Conservation (phyloP, 2,888 invertebrate genomes). For the Spilarctia lutea region DNA sequence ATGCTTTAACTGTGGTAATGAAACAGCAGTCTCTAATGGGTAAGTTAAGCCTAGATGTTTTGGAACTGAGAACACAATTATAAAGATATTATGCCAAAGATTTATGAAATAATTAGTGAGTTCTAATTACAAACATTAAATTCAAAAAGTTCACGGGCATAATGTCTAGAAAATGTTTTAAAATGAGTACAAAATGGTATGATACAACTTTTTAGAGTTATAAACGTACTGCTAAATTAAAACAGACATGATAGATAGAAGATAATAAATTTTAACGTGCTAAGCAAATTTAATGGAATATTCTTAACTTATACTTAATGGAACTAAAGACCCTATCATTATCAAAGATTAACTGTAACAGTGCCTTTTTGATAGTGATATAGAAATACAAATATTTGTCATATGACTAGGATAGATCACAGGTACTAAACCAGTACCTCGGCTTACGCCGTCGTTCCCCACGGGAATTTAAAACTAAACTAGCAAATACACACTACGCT, state of each 20-base stretch:
- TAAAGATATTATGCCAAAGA: not conserved
- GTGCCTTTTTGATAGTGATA: too few species aligned
- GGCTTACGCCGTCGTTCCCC: too few species aligned
- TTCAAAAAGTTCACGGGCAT: not conserved
- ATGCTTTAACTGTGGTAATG: not conserved
- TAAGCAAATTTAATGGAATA: too few species aligned
- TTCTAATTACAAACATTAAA: not conserved
- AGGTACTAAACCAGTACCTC: too few species aligned
- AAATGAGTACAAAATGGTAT: not conserved
- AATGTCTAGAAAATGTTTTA: not conserved
- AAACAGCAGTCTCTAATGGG: not conserved
- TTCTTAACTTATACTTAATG: not conserved
- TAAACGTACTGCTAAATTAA: not conserved
- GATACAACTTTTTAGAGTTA: not conserved
- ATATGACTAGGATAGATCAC: too few species aligned
- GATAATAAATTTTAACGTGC: not conserved
- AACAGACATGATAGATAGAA: not conserved
- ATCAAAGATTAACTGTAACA: not conserved
- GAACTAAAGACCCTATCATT: not conserved
- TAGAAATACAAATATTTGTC: too few species aligned
- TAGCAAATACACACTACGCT: too few species aligned
- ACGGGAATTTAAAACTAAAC: too few species aligned
- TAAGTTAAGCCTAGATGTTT: not conserved
- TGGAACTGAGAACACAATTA: not conserved
- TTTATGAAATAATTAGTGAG: conserved; percentile 3